Conservation (phyloP, 1,140 invertebrate genomes). For the Megalopta genalis region DNA sequence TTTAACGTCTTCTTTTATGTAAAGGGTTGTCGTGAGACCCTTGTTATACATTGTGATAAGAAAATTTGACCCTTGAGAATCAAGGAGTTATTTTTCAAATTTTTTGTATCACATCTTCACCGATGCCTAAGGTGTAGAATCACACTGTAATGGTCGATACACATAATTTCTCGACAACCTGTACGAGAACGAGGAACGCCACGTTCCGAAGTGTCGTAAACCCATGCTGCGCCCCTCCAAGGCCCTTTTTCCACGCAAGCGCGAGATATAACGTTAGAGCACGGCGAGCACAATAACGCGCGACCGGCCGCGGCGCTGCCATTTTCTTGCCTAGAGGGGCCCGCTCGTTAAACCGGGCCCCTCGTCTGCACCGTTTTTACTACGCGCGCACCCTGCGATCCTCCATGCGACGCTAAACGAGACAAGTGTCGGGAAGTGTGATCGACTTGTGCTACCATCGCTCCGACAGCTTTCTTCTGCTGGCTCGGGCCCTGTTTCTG, state of each 20-base stretch:
- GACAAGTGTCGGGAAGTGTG: slow-evolving; percentile 21
- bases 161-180: no score
- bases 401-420: slow-evolving; percentile 27
- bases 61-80: no score
- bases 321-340: slow-evolving; percentile 15
- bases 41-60: no score
- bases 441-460: not conserved
- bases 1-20: no score
- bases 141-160: no score
- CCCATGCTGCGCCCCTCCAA: not conserved
- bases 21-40: no score
- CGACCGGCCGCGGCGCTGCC: not conserved
- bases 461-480: not conserved
- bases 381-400: not conserved
- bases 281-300: slow-evolving; percentile 13
- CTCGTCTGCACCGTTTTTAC: slow-evolving; percentile 14
- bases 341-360: slow-evolving; percentile 31
- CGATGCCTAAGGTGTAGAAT: no score
- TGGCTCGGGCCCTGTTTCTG: no score
- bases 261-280: slow-evolving; percentile 1
- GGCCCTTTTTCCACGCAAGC: slow-evolving; percentile 7
- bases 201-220: slow-evolving; percentile 46
- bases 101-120: no score
- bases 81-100: no score
- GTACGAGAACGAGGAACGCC: slow-evolving; percentile 27